phyloP scores from a whole-genome alignment of 2,113 vertebrate species.

The Oenanthe melanoleuca region DNA sequence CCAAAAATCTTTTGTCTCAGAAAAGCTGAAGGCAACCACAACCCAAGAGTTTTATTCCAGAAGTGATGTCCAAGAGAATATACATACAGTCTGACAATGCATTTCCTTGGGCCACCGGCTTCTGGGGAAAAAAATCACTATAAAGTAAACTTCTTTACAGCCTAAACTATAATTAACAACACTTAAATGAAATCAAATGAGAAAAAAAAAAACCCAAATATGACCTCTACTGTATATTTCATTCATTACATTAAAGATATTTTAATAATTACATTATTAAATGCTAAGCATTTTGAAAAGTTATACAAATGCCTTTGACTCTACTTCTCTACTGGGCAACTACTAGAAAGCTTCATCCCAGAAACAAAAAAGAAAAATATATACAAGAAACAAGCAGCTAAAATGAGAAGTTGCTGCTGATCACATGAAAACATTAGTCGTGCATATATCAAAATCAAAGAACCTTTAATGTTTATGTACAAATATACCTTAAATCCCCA shows the following conservation, averaged over 20 bases:
- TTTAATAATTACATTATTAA: background rate
- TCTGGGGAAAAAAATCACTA: background rate
- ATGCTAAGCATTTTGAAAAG: background rate
- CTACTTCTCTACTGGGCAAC: background rate
- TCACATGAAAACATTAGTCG: background rate
- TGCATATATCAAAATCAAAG: background rate
- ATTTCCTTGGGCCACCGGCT: background rate
- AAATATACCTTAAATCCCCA: background rate
- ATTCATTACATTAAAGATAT: background rate
- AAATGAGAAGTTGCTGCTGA: background rate
- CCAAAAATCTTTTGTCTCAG: background rate
- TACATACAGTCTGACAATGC: background rate
- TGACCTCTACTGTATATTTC: background rate
- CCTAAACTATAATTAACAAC: background rate
- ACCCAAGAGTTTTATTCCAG: background rate
- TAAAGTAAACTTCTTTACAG: background rate
- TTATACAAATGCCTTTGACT: background rate
- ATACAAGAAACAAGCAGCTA: background rate
- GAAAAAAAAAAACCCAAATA: background rate
- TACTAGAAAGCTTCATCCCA: background rate
- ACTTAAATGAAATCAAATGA: background rate
- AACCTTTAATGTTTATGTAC: background rate
- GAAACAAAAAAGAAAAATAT: background rate
- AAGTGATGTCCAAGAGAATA: background rate
- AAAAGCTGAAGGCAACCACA: slow-evolving; percentile 8